Evolutionary conservation across 2,888 invertebrate species (phyloP), one percentile per base, ranked within the genome.

Genomic region (Heteromyza rotundicornis): DNA sequence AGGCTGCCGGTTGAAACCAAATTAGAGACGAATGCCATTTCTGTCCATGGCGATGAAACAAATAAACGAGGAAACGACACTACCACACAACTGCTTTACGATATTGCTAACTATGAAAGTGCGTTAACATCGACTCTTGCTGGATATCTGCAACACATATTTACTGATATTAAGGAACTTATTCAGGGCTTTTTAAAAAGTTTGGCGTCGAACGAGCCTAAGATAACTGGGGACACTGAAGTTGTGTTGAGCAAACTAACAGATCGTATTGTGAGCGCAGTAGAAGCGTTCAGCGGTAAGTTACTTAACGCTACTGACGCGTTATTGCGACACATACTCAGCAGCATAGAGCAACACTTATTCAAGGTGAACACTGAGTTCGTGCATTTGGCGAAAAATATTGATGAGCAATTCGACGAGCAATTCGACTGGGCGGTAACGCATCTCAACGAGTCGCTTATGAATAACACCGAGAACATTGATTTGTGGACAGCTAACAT

Each of bases 381-480:
- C 23, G 20, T 69, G 3, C 62, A 63, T 36, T 59, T 76, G 47
- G 69, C 71, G 2, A 36, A 67, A 2, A 62, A 17, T 3, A 14
- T 20, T 5, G 56, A 68, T 57, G 64, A 69, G 0, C n/a, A n/a
- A n/a, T n/a, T n/a, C n/a, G 71, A 74, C 27, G 64, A 70, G 10
- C 66, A 72, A 44, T 75, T 76, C 54, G 68, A 74, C 22, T 65
- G 60, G 32, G 68, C 70, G 8, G 70, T 73, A 2, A 57, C 62
- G 3, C 65, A 71, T 63, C 57, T 76, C 1, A 78, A 79, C 65
- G 68, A 73, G 54, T 74, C 73, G 10, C 65, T 78, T 12, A 73
- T 75, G 52, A 70, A 71, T 22, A 69, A 76, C 17, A 70, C 74
- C 5, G 65, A 68, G n/a, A 63, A 66, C 24, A 70, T 73, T 44